Percentiles rank a stretch among this genome's conserved stretches.
These are phyloP conservation scores for Enteromius viviparus DNA, from an alignment of 2,797 vertebrate species.

Conservation along the genomic window DNA sequence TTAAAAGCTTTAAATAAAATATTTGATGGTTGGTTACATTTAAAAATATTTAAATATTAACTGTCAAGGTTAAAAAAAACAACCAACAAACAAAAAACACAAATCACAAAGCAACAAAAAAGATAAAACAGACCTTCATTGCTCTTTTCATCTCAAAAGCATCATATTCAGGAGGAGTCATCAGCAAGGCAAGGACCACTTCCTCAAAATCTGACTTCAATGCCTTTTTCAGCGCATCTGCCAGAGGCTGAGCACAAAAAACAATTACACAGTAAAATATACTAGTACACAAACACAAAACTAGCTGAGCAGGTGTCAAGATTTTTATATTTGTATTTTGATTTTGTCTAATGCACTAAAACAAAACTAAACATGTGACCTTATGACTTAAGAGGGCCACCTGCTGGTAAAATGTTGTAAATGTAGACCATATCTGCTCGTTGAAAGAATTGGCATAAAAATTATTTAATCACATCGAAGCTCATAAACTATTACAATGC, in stretches of 20 bases:
- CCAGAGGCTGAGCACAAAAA: slow-evolving; percentile 77
- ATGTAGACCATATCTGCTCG: not conserved
- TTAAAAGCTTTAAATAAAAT: not conserved
- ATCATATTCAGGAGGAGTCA: slow-evolving; percentile 85
- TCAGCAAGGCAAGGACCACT: slow-evolving; percentile 81
- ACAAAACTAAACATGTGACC: not conserved
- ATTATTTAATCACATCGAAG: not conserved
- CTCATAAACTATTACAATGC: not conserved
- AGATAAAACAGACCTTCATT: slow-evolving; percentile 80
- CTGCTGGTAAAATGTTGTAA: slow-evolving; percentile 12
- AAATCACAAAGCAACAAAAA: not conserved
- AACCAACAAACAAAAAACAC: not conserved
- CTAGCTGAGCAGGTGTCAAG: not conserved
- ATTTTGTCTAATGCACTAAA: not conserved
- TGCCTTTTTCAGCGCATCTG: slow-evolving; percentile 77
- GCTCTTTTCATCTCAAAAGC: slow-evolving; percentile 81
- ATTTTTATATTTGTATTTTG: not conserved
- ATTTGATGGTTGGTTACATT: not conserved
- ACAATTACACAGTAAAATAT: not conserved
- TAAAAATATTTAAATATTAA: not conserved
- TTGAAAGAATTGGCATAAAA: not conserved
- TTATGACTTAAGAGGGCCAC: not conserved
- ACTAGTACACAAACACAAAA: not conserved
- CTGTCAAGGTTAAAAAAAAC: not conserved
- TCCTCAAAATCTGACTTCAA: slow-evolving; percentile 81